phyloP scores from a whole-genome alignment of 2,113 vertebrate species.

The Telmatochromis sp. region DNA sequence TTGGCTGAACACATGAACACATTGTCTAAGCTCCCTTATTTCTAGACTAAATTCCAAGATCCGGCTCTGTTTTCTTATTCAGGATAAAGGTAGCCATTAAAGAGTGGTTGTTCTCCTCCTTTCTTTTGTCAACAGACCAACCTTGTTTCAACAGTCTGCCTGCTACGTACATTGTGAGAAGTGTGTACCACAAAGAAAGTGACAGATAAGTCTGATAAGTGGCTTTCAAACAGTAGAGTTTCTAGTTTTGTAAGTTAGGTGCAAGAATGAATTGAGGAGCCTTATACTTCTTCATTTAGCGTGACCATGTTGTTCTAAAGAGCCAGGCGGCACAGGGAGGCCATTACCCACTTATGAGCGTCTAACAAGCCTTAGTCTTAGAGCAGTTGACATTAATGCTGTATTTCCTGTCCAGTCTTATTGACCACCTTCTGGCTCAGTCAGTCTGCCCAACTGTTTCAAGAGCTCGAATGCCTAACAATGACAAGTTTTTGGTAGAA shows the following conservation, averaged over 20 bases:
- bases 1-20: neutral
- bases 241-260: neutral
- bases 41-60: neutral
- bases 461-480: neutral
- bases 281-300: neutral
- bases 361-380: neutral
- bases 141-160: constrained; percentile 3
- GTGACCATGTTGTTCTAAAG: neutral
- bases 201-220: neutral
- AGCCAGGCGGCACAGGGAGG: neutral
- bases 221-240: neutral
- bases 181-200: neutral
- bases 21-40: neutral
- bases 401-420: neutral
- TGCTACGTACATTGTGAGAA: neutral
- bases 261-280: neutral
- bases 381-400: neutral
- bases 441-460: neutral
- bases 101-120: neutral
- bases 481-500: neutral
- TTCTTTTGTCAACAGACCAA: constrained; percentile 24
- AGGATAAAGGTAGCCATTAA: neutral
- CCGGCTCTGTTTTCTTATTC: neutral
- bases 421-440: neutral
- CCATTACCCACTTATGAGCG: neutral